phyloP scores from a whole-genome alignment of 2,113 vertebrate species.

The Rousettus leschenaultii region DNA sequence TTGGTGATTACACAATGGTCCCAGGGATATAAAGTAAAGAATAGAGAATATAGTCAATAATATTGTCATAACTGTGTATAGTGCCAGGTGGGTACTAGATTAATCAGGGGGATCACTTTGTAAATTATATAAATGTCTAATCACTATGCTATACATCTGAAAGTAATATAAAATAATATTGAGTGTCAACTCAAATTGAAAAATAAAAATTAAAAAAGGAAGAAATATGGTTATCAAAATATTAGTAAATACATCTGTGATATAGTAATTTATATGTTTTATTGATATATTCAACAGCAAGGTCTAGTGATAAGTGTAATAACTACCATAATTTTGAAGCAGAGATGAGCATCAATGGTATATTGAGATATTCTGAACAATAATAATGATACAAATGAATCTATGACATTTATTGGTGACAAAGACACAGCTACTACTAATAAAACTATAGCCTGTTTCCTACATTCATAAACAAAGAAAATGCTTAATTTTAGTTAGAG shows the following conservation, averaged over 20 bases:
- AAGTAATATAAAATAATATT: too few species aligned
- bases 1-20: too few species aligned
- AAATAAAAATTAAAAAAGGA: too few species aligned
- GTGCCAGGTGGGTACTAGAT: too few species aligned
- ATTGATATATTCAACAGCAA: background rate
- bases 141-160: too few species aligned
- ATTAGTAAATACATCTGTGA: conserved; percentile 1
- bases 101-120: too few species aligned
- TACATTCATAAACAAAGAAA: conserved; percentile 15
- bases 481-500: background rate
- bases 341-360: conserved; percentile 17
- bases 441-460: background rate
- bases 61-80: too few species aligned
- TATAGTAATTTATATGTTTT: background rate
- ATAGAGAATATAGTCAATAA: too few species aligned
- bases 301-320: background rate
- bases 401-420: background rate
- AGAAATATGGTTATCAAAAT: conserved; percentile 28
- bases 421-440: background rate
- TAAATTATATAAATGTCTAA: too few species aligned
- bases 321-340: conserved; percentile 27
- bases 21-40: too few species aligned
- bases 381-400: background rate
- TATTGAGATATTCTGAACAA: background rate
- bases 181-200: too few species aligned